Evolutionary conservation across 2,797 vertebrate genomes (phyloP), one percentile per base, ranked within the genome.

Genomic region (Sus cebifrons): DNA sequence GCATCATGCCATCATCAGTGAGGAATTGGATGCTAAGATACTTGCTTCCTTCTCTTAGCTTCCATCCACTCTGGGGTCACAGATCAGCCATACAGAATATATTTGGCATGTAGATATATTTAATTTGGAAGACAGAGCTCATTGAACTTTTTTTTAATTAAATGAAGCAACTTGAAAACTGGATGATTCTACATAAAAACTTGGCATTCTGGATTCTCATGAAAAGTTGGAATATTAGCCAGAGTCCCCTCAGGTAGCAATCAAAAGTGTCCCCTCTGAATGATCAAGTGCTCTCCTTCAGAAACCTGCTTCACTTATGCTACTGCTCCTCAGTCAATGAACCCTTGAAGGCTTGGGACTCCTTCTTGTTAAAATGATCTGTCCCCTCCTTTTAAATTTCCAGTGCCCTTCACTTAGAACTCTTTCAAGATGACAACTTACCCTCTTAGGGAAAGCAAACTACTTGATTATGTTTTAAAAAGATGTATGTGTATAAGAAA

Each of bases 321-420:
- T 52, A 73, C 52, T 49, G n/a, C 54, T 60, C 86, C 29, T 60
- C 36, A 96, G 92, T 79, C 6, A 71, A 11, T 54, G 36, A 68
- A 20, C 23, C 36, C 15, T 62, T 14, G 29, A 84, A 79, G 49
- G 6, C 54, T 79, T 77, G 27, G 54, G 12, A 11, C 29, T 44
- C 23, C 71, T 92, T 68, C 29, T 49, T 81, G 13, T 62, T 88
- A 91, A 88, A 94, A 74, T 44, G 25, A 52, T 86, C 65, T 83
- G 52, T 77, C 74, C 18, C 10, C 11, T 8, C n/a, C 36, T 89
- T 95, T 77, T 65, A 73, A 83, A 74, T 44, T 17, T 83, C 40
- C 62, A 78, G 62, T 86, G 18, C 16, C 8, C 27, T 88, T 96
- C 32, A 62, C 74, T 91, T 86, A 58, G 17, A 16, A 62, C n/a